These are phyloP conservation scores for Urocolius indicus DNA, from an alignment of 2,113 vertebrate species.

Conservation along the genomic window DNA sequence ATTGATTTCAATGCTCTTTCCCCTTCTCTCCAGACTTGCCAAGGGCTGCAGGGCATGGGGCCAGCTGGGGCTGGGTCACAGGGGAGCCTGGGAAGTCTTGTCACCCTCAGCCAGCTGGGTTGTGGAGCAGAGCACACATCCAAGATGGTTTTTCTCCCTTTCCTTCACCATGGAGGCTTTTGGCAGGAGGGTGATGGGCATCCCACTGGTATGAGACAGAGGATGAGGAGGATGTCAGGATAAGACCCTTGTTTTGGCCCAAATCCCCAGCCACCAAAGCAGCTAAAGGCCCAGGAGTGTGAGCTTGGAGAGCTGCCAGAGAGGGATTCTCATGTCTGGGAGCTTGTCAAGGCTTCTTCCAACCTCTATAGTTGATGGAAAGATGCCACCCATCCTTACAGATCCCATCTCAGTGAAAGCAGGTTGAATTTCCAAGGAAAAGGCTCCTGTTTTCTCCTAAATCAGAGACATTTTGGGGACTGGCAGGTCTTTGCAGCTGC, in stretches of 20 bases:
- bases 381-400: neutral
- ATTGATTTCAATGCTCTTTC: neutral
- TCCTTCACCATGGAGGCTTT: neutral
- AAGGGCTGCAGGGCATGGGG: neutral
- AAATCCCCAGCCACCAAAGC: neutral
- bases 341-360: neutral
- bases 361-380: neutral
- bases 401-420: neutral
- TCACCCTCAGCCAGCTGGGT: neutral
- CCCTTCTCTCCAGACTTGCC: conserved; percentile 31
- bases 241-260: neutral
- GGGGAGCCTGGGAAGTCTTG: neutral
- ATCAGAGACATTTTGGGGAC: accelerated
- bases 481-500: neutral
- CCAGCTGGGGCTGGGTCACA: conserved; percentile 35
- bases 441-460: neutral
- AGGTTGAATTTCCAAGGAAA: neutral
- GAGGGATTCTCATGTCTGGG: accelerated
- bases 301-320: neutral
- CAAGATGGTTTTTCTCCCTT: neutral
- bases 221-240: accelerated
- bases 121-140: accelerated
- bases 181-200: accelerated
- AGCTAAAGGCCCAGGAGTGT: neutral
- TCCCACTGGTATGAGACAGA: accelerated